Evolutionary conservation across 2,797 vertebrate genomes (phyloP).

Genomic region (Manis pentadactyla): DNA sequence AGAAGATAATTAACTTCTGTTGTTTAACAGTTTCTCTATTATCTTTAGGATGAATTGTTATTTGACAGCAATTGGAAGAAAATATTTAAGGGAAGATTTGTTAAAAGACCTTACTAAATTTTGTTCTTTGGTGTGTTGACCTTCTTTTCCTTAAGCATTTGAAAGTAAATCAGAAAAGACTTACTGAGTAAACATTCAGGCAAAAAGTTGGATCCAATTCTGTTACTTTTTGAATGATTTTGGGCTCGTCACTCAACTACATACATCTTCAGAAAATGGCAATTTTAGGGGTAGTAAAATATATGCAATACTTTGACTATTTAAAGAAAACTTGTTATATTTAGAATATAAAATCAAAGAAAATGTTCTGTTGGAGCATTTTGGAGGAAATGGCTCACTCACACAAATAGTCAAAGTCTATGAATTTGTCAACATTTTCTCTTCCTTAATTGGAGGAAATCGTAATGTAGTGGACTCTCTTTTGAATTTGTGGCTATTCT

Average conservation of each 20-base stretch:
- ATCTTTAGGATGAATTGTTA: background rate
- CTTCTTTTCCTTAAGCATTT: background rate
- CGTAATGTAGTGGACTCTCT: background rate
- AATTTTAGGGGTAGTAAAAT: background rate
- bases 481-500: background rate
- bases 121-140: background rate
- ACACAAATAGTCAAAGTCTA: background rate
- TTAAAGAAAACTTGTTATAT: background rate
- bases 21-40: background rate
- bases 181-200: background rate
- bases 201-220: background rate
- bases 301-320: background rate
- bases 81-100: background rate
- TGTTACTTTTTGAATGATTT: background rate
- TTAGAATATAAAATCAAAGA: background rate
- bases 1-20: background rate
- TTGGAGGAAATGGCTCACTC: background rate
- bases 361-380: background rate
- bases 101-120: background rate
- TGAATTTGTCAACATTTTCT: background rate
- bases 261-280: background rate
- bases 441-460: background rate
- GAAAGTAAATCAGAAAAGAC: background rate
- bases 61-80: background rate
- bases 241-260: background rate